These are phyloP conservation scores for Anthophora plumipes DNA, from an alignment of 2,888 invertebrate genomes.

Conservation along the genomic window DNA sequence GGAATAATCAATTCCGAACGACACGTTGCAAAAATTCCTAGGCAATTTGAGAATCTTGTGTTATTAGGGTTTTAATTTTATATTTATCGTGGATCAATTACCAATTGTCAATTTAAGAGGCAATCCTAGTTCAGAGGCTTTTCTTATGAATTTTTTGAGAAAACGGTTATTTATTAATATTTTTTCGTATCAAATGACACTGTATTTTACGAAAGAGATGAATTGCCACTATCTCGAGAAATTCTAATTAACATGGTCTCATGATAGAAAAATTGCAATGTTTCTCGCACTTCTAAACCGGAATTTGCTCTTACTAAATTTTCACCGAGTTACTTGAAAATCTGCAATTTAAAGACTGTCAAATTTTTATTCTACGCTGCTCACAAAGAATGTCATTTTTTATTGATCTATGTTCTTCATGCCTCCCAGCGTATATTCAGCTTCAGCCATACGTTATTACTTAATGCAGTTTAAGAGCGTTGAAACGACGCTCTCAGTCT, in stretches of 20 bases:
- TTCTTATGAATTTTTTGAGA: background rate
- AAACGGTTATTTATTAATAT: too few relatives aligned
- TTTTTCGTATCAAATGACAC: too few relatives aligned
- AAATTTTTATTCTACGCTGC: background rate
- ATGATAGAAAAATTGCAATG: too few relatives aligned
- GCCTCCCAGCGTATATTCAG: background rate
- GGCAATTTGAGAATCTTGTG: background rate
- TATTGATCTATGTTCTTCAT: conserved; percentile 16
- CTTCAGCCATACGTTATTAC: conserved; percentile 25
- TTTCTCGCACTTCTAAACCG: too few relatives aligned
- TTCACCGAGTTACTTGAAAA: background rate
- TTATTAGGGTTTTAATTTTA: background rate
- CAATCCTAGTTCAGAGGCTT: background rate
- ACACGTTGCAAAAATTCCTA: background rate
- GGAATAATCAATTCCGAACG: background rate
- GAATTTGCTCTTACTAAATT: too few relatives aligned
- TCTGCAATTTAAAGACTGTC: background rate
- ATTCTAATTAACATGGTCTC: too few relatives aligned
- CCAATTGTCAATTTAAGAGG: too few relatives aligned
- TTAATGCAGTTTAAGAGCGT: conserved; percentile 53
- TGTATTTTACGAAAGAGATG: too few relatives aligned
- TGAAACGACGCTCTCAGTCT: conserved; percentile 60
- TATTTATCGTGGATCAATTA: background rate
- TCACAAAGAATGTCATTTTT: background rate
- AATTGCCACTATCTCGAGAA: too few relatives aligned